phyloP scores from a whole-genome alignment of 2,113 vertebrate species.

The Ailuropoda melanoleuca region DNA sequence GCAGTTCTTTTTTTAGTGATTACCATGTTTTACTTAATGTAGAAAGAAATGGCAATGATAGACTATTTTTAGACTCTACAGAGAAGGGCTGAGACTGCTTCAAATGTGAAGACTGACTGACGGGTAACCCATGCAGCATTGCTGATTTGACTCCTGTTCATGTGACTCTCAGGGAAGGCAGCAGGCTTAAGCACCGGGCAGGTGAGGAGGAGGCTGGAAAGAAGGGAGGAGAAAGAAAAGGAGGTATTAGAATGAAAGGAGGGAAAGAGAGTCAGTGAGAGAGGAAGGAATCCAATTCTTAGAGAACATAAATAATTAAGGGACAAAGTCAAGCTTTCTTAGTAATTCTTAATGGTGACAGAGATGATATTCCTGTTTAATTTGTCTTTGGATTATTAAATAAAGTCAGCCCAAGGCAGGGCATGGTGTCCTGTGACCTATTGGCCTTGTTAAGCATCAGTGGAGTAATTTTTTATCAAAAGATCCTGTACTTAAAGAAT shows the following conservation, averaged over 20 bases:
- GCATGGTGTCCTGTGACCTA: neutral
- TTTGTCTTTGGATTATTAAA: slow-evolving; percentile 22
- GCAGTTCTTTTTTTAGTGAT: neutral
- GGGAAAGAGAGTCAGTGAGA: neutral
- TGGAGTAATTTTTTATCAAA: neutral
- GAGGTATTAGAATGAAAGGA: neutral
- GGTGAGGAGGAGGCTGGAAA: neutral
- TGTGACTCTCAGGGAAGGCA: neutral
- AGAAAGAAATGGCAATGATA: neutral
- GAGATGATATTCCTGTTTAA: neutral
- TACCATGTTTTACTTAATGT: neutral
- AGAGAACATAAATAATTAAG: neutral
- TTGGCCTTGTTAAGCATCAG: neutral
- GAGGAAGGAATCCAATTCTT: neutral
- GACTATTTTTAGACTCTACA: neutral
- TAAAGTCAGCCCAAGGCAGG: neutral
- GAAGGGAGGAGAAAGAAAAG: neutral
- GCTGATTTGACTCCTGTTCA: too few species aligned
- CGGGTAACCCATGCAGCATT: neutral
- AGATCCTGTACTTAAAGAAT: neutral
- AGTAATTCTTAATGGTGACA: neutral
- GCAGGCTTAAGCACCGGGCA: neutral
- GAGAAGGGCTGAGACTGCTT: neutral
- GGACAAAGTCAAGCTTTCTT: neutral
- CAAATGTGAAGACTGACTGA: neutral